phyloP scores from a whole-genome alignment of 1,140 invertebrate genomes.

The Luehdorfia chinensis region DNA sequence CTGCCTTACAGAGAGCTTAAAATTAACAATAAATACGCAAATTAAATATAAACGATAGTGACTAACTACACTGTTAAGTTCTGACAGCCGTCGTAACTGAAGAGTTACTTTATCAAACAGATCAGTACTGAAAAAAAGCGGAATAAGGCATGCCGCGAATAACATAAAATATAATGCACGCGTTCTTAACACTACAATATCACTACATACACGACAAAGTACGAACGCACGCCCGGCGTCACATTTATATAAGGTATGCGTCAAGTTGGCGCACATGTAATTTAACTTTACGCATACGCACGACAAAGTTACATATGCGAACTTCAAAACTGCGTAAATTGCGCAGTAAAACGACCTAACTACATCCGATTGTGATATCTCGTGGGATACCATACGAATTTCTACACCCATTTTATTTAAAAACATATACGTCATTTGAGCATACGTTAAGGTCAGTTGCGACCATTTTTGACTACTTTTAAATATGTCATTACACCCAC shows the following conservation, averaged over 20 bases:
- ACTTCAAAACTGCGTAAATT: neutral
- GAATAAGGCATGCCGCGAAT: slow-evolving; percentile 36
- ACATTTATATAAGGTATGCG: neutral
- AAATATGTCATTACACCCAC: slow-evolving; percentile 17
- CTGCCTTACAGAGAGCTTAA: slow-evolving; percentile 40
- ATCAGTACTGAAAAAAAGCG: slow-evolving; percentile 67
- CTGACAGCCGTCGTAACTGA: slow-evolving; percentile 26
- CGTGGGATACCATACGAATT: neutral
- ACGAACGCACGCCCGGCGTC: slow-evolving; percentile 28
- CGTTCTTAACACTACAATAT: slow-evolving; percentile 42
- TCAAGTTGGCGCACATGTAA: slow-evolving; percentile 16
- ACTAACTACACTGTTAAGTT: slow-evolving; percentile 27
- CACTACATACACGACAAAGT: slow-evolving; percentile 34
- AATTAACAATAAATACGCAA: slow-evolving; percentile 54
- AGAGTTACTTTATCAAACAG: slow-evolving; percentile 35
- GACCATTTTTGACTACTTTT: slow-evolving; percentile 6
- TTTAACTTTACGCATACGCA: slow-evolving; percentile 8
- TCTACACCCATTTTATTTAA: slow-evolving; percentile 3
- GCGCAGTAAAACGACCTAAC: neutral
- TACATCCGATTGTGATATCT: slow-evolving; percentile 5
- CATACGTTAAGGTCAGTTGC: neutral
- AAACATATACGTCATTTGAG: slow-evolving; percentile 6
- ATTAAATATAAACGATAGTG: slow-evolving; percentile 38
- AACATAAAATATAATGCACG: slow-evolving; percentile 47
- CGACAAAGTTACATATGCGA: slow-evolving; percentile 5